Evolutionary conservation across 2,797 vertebrate species (phyloP), one percentile per base, ranked within the genome.

Genomic region (Caiman crocodilus): DNA sequence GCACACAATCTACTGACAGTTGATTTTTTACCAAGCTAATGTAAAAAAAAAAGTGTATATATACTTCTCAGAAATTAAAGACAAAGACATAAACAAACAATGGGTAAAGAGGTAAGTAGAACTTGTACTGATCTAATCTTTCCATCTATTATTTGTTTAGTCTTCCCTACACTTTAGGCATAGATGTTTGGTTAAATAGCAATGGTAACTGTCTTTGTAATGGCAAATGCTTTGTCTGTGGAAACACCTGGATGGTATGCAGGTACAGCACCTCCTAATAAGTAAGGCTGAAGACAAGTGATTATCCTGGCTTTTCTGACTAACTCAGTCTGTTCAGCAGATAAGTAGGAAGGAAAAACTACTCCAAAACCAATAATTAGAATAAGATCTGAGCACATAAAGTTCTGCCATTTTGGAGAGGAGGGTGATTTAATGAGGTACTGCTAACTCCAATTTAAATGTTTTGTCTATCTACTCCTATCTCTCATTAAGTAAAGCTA

Each of bases 1-100:
- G 5, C 5, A 35, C 3, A 30, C 56, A 63, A 60, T 18, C 9
- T 28, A 3, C 6, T 84, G 61, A 76, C 67, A 26, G 0, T 0
- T 50, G 42, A 50, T 4, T 73, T 76, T 55, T 80, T 10, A 3
- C 7, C 35, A 73, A 73, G 35, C 14, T 71, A 32, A 69, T 35
- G 12, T 35, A 32, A 71, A 71, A 71, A 71, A 71, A 61, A 71
- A 71, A 14, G 4, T 30, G 18, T 2, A 32, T 28, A 7, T 75
- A 82, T 35, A 67, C 57, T 82, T 65, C 1, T 26, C 73, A 2
- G 63, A 0, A 2, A 73, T 85, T 65, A 73, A 82, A 6, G 42
- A 55, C 57, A 69, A 73, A 73, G 50, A 50, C 42, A 73, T 14
- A 25, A 42, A 73, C 35, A 15, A 25, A 8, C 32, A 42, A 26